A percentile compares a stretch with the other conserved stretches of the same genome.
phyloP scores from a whole-genome alignment of 2,888 invertebrate genomes.

The Cephus spinipes region DNA sequence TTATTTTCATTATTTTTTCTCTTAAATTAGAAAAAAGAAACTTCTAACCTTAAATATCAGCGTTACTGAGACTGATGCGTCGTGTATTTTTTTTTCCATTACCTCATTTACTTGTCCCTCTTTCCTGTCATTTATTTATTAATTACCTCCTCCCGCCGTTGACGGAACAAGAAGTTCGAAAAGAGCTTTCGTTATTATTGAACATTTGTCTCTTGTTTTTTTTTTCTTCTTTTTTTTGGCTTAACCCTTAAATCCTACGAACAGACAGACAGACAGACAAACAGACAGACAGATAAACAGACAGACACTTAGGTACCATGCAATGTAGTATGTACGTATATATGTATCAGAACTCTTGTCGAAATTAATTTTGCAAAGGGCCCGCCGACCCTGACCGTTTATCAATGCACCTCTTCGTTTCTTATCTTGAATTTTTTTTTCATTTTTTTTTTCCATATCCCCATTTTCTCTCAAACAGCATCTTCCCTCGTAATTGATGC shows the following conservation, averaged over 20 bases:
- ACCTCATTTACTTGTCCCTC: background rate
- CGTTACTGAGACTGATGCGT: background rate
- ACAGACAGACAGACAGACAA: conserved; percentile 8
- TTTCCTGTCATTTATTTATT: background rate
- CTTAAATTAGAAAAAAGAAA: background rate
- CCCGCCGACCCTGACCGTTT: background rate
- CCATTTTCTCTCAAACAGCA: background rate
- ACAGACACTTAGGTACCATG: conserved; percentile 48
- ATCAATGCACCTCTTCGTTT: background rate
- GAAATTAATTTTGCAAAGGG: conserved; percentile 5
- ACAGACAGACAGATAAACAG: conserved; percentile 29
- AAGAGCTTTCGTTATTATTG: background rate
- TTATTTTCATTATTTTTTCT: conserved; percentile 14
- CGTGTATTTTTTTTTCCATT: background rate
- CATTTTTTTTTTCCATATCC: background rate
- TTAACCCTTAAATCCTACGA: conserved; percentile 3
- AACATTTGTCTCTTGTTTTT: background rate
- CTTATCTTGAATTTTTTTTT: background rate
- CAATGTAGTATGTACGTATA: conserved; percentile 32
- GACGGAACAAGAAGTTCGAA: background rate
- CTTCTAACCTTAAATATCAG: background rate
- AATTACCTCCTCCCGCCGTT: background rate
- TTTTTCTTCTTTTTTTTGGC: background rate
- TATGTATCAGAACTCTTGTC: conserved; percentile 26
- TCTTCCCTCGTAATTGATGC: background rate